Evolutionary conservation across 1,140 invertebrate species (phyloP), one percentile per base, ranked within the genome.

Genomic region (Philotrypesis tridentata): DNA sequence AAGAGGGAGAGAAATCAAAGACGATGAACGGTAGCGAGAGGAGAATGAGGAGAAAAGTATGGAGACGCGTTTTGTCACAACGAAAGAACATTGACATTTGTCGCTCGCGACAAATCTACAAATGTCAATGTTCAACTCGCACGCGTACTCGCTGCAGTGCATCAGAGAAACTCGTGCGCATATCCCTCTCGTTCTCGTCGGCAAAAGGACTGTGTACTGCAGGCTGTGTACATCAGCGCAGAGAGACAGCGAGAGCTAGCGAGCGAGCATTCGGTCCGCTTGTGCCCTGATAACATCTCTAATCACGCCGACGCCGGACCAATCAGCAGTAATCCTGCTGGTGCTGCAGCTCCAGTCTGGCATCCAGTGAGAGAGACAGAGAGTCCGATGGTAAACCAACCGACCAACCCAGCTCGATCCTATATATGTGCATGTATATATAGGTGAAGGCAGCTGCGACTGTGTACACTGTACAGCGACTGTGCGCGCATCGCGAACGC

Each of bases 201-300:
- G 48, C 48, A 55, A 55, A 55, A 55, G 48, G 48, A 55, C 48
- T 55, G 48, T 55, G 7, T 55, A 55, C 48, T n/a, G 48, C 17
- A 37, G 3, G 9, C 33, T 25, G 63, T 25, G 63, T 12, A 61
- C 60, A 61, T 3, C 17, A 61, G 60, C 3, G 23, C 14, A 63
- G 61, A 63, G 61, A 63, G 60, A 65, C 27, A 70, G 25, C 31
- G 67, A 70, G 40, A 7, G 40, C 5, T 27, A 71, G 68, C 14
- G 29, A 37, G 14, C 1, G 8, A 63, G 76, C 40, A 31, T 55
- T 78, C 55, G 63, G 72, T 25, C 27, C 9, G 61, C 25, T 68
- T 68, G 71, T 25, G 72, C 48, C 74, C 67, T 76, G 80, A 84
- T 81, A 84, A 84, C 83, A 84, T 82, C 83, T 84, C 80, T 82